Base-by-base conservation (phyloP, 2,888 invertebrate genomes). In the Drosophila imparisetae region DNA sequence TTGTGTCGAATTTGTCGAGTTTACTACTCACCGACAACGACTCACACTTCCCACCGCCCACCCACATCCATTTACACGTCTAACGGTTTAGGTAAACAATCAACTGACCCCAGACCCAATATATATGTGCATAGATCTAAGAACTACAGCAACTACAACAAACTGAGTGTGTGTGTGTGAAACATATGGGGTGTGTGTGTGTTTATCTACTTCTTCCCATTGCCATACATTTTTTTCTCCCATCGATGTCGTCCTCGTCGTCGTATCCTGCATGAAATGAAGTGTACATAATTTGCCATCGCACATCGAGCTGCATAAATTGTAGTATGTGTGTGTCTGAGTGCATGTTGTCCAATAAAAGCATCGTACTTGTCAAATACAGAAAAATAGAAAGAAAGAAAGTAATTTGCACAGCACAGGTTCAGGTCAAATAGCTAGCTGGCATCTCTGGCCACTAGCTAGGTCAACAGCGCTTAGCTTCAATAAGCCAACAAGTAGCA, bases 1-100 rank as follows among this genome's bases (percentile, higher is more conserved):
- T 86, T 90, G 90, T 86, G 86, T 86, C 86, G 86, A 90, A 86
- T 86, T 90, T 90, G 86, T 86, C 90, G 89, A 89, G 89, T 77
- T 86, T 79, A 72, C 73, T 62, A 81, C 66, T 65, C 79, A 81
- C 59, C 49, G 45, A 24, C 45, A 27, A 40, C 13, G 27, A 34
- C 45, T 4, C 53, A 29, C 36, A 30, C 13, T 10, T 32, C 36
- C 10, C 40, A 0, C 21, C 34, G 15, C 18, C 13, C 36, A 29
- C n/a, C 6, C 24, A 24, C 38, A 59, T 57, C 61, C 72, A 69
- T 82, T 73, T 77, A 75, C 88, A 84, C 88, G 74, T 85, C 68
- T 71, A 67, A 80, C 75, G 83, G 65, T 78, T 75, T 80, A 66
- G 83, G 85, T 81, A 84, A 84, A 85, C 85, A 85, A 85, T 80